These are phyloP conservation scores for Drosophila lacteicornis DNA, from an alignment of 1,140 invertebrate species.

Conservation along the genomic window DNA sequence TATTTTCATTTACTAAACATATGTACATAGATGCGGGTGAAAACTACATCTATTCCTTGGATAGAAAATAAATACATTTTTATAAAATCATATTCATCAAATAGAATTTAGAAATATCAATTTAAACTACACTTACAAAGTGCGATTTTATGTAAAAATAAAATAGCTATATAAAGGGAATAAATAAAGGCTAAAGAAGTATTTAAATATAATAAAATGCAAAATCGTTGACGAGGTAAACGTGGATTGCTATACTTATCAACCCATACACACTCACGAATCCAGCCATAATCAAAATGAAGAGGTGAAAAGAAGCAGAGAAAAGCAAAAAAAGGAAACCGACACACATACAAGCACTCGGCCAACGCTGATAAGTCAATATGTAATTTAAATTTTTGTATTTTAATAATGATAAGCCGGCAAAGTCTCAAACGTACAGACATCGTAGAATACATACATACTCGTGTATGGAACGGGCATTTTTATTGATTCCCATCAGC, in stretches of 20 bases:
- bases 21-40: neutral
- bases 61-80: neutral
- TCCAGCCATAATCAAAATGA: conserved; percentile 27
- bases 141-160: neutral
- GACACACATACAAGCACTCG: conserved; percentile 1
- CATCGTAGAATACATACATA: conserved; percentile 16
- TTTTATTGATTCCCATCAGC: conserved; percentile 62
- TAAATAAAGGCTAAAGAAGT: neutral
- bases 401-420: conserved; percentile 79
- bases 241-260: conserved; percentile 24
- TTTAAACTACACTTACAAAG: neutral
- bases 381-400: conserved; percentile 80
- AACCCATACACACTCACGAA: conserved; percentile 11
- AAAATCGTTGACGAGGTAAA: conserved; percentile 48
- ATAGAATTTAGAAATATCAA: neutral
- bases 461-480: neutral
- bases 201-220: conserved; percentile 25
- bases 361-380: conserved; percentile 69
- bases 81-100: neutral
- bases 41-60: neutral
- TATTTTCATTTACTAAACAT: neutral
- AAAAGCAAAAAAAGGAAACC: conserved; percentile 37
- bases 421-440: conserved; percentile 36
- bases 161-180: neutral
- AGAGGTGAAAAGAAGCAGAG: conserved; percentile 41